Evolutionary conservation across 64 coral and sea anemone genomes (phyloP).

Genomic region (Pocillopora verrucosa): DNA sequence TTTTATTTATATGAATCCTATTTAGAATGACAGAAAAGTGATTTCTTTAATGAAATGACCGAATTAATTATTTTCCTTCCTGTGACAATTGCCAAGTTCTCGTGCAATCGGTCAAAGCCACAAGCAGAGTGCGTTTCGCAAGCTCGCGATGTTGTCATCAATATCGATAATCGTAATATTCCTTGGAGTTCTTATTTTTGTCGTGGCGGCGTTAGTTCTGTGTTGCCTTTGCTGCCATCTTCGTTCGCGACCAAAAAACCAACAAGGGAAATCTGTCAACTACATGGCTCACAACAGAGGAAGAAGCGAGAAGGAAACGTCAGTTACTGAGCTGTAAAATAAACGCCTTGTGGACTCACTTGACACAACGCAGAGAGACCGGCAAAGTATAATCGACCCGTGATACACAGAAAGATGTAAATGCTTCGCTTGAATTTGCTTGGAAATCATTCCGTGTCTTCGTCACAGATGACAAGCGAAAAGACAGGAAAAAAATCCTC

Average conservation of each 20-base stretch:
- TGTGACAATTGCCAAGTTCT: neutral
- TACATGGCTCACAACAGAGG: conserved; percentile 40
- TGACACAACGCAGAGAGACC: too few relatives aligned
- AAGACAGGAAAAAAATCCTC: too few relatives aligned
- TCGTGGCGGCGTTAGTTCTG: conserved; percentile 80
- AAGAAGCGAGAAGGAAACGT: conserved; percentile 88
- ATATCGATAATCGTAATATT: conserved; percentile 96
- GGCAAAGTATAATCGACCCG: too few relatives aligned
- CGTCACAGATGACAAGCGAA: too few relatives aligned
- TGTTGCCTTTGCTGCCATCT: conserved; percentile 91
- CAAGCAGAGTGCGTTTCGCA: neutral
- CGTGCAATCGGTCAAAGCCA: neutral
- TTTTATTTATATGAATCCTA: neutral
- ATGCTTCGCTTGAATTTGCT: too few relatives aligned
- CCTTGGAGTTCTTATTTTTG: conserved; percentile 90
- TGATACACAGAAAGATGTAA: too few relatives aligned
- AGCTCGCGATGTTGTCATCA: conserved; percentile 78
- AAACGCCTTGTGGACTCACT: neutral
- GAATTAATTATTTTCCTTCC: conserved; percentile 7
- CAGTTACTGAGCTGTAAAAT: conserved; percentile 80
- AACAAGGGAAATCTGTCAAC: conserved; percentile 21
- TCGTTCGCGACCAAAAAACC: conserved; percentile 73
- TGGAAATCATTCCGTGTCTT: too few relatives aligned
- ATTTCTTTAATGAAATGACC: neutral
- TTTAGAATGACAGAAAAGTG: neutral